Evolutionary conservation across 2,888 invertebrate genomes (phyloP).

Genomic region (Mellilla xanthometata): DNA sequence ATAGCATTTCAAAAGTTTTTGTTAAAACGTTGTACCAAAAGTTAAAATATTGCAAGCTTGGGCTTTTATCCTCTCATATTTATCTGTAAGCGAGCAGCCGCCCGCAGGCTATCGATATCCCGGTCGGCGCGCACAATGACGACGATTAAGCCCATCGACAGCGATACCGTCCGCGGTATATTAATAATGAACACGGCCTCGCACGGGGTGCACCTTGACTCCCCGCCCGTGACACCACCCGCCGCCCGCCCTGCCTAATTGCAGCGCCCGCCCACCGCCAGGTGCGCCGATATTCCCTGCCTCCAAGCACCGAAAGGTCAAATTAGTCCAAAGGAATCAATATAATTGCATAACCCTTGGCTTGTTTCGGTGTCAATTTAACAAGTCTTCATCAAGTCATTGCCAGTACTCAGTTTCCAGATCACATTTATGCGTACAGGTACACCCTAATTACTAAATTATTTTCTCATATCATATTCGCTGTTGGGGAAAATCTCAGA

Average conservation of each 20-base stretch:
- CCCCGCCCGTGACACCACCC: slow-evolving; percentile 47
- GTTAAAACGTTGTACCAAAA: no score
- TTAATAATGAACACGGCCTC: slow-evolving; percentile 48
- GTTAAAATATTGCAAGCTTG: no score
- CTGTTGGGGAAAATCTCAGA: no score
- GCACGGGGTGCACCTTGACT: slow-evolving; percentile 48
- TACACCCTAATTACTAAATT: no score
- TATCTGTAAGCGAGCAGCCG: slow-evolving; percentile 1
- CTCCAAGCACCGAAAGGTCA: slow-evolving; percentile 40
- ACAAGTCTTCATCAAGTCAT: no score
- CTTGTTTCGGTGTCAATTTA: no score
- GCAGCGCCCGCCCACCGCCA: slow-evolving; percentile 41
- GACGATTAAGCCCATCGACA: slow-evolving; percentile 22
- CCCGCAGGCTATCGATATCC: slow-evolving; percentile 18
- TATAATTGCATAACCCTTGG: slow-evolving; percentile 21
- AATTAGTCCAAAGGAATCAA: slow-evolving; percentile 38
- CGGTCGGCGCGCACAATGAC: slow-evolving; percentile 13
- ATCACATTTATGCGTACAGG: no score
- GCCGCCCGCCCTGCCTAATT: slow-evolving; percentile 37
- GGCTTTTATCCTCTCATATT: no score
- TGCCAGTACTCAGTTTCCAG: no score
- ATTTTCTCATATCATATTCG: no score
- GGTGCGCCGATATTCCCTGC: slow-evolving; percentile 43
- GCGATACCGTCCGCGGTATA: slow-evolving; percentile 35
- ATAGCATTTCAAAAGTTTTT: no score